phyloP scores from a whole-genome alignment of 1,140 invertebrate genomes.

The Augochlora pura region DNA sequence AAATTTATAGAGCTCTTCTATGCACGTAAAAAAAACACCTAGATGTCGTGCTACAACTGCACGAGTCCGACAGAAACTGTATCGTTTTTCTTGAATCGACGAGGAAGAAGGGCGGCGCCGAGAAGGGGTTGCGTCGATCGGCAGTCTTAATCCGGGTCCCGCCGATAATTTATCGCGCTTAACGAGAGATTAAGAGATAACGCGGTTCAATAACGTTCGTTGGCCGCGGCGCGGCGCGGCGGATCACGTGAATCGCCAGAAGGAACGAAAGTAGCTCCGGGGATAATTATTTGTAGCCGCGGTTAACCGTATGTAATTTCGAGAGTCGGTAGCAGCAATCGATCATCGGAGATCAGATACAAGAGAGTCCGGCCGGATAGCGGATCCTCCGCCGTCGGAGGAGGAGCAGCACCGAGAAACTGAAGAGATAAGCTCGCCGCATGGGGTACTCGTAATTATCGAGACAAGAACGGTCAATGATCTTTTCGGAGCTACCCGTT shows the following conservation, averaged over 20 bases:
- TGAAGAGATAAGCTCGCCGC: slow-evolving; percentile 68
- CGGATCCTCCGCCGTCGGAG: slow-evolving; percentile 40
- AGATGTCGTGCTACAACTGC: too few species aligned
- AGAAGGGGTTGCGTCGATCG: not conserved
- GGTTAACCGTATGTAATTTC: slow-evolving; percentile 66
- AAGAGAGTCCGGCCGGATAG: slow-evolving; percentile 40
- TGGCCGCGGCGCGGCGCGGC: not conserved
- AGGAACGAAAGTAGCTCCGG: slow-evolving; percentile 55
- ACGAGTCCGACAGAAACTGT: too few species aligned
- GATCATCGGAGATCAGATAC: slow-evolving; percentile 67
- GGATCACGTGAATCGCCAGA: slow-evolving; percentile 56
- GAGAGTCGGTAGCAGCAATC: slow-evolving; percentile 69
- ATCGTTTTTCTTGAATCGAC: not conserved
- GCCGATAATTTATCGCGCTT: slow-evolving; percentile 54
- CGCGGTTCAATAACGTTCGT: slow-evolving; percentile 7
- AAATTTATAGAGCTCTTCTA: too few species aligned
- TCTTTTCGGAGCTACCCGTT: slow-evolving; percentile 59
- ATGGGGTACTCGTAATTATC: slow-evolving; percentile 71
- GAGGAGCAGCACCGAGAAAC: slow-evolving; percentile 47
- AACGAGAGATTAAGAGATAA: slow-evolving; percentile 53
- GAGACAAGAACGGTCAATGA: slow-evolving; percentile 67
- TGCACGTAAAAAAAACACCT: too few species aligned
- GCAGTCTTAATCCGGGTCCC: slow-evolving; percentile 37
- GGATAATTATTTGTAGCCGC: slow-evolving; percentile 62
- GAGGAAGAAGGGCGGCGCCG: not conserved